Conservation (phyloP, 30 jellyfish, hydroid and myxozoan genomes). For the Cassiopea andromeda region DNA sequence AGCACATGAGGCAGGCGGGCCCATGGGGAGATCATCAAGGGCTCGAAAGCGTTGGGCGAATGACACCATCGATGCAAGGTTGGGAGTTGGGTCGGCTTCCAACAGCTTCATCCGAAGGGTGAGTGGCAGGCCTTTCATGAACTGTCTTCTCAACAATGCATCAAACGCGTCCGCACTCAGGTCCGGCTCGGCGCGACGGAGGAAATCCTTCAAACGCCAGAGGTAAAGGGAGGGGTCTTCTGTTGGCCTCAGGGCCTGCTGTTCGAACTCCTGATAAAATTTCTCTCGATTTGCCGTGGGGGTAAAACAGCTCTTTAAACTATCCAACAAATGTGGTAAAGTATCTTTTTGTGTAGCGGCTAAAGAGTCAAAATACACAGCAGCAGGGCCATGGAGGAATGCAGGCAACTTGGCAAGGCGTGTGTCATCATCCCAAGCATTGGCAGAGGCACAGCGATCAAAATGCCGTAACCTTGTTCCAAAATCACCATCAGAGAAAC, state of each 20-base stretch:
- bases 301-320: constrained; percentile 36
- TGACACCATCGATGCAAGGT: constrained; percentile 35
- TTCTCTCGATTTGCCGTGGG: constrained; percentile 35
- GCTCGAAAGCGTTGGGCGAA: constrained; percentile 51
- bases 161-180: constrained; percentile 38
- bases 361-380: constrained; percentile 26
- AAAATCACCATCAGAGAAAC: constrained; percentile 52
- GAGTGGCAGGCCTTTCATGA: constrained; percentile 32
- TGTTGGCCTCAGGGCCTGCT: constrained; percentile 43
- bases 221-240: constrained; percentile 42
- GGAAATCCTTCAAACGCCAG: constrained; percentile 56
- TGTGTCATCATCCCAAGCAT: constrained; percentile 38
- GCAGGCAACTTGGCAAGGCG: constrained; percentile 55
- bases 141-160: constrained; percentile 28
- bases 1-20: constrained; percentile 47
- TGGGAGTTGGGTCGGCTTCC: constrained; percentile 59
- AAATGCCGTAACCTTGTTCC: constrained; percentile 40
- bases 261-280: constrained; percentile 34
- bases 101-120: constrained; percentile 30
- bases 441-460: constrained; percentile 60
- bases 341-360: constrained; percentile 32
- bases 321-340: constrained; percentile 34
- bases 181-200: constrained; percentile 55
- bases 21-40: constrained; percentile 31
- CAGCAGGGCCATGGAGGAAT: constrained; percentile 37